A percentile compares a stretch with the other conserved stretches of the same genome.
Evolutionary conservation across 2,113 vertebrate genomes (phyloP).

Genomic region (Pampusana beccarii): DNA sequence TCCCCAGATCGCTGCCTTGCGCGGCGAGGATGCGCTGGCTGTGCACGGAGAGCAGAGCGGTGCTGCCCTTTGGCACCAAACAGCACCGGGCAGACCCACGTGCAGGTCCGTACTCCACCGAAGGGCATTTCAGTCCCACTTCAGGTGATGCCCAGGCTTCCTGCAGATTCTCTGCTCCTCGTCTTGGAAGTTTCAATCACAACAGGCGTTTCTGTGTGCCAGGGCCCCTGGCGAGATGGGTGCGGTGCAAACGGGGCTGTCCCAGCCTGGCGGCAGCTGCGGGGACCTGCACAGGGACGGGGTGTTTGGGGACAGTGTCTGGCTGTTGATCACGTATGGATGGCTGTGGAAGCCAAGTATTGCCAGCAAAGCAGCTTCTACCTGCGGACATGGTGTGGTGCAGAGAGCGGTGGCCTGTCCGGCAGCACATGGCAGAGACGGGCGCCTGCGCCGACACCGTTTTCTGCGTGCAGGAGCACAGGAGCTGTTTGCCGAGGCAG

Average conservation of each 20-base stretch:
- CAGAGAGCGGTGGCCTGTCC: background rate
- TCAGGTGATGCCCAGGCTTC: background rate
- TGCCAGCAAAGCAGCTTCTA: background rate
- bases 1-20: background rate
- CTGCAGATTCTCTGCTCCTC: background rate
- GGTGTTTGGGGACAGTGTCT: too few relatives aligned
- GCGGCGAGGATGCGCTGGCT: background rate
- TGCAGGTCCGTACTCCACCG: background rate
- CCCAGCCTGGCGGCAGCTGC: background rate
- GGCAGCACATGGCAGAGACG: background rate
- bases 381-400: background rate
- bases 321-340: background rate
- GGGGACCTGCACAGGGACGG: background rate
- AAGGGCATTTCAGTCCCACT: accelerated
- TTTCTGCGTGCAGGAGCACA: background rate
- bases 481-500: background rate
- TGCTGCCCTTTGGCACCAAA: accelerated
- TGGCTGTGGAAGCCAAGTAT: background rate
- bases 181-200: background rate
- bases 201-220: background rate
- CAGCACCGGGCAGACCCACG: accelerated
- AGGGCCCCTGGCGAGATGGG: background rate
- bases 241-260: background rate
- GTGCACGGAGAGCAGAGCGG: background rate
- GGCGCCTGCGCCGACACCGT: background rate